Evolutionary conservation across 2,113 vertebrate genomes (phyloP).

Genomic region (human): GRCh38 chr22:32843001-32843500

Average conservation of each 20-base stretch:
- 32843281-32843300: background rate
- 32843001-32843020: background rate
- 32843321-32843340: background rate
- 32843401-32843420: background rate
- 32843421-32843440: too few relatives aligned
- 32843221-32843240: background rate
- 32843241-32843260: background rate
- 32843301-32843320: background rate
- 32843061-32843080: background rate
- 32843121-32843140: background rate
- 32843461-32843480: background rate
- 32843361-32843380: background rate
- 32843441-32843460: background rate
- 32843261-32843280: too few relatives aligned
- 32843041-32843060: background rate
- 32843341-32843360: too few relatives aligned
- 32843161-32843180: background rate
- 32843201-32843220: background rate
- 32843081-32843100: background rate
- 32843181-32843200: background rate
- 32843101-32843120: background rate
- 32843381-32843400: background rate
- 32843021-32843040: background rate
- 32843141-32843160: background rate
- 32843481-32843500: background rate